Base-by-base conservation (phyloP, 2,888 invertebrate genomes). In the Noctua fimbriata region DNA sequence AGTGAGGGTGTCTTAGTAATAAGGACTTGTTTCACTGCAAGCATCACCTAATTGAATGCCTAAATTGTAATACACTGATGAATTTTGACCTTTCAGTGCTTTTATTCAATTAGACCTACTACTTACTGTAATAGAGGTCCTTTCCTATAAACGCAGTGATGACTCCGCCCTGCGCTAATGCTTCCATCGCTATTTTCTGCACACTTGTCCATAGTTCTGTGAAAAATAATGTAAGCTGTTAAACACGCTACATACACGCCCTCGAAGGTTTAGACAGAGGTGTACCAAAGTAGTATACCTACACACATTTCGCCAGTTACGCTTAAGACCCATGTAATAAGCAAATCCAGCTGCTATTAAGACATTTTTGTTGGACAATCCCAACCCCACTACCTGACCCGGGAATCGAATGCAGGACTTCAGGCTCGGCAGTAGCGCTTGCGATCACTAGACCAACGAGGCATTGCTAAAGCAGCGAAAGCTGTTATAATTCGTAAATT, bases 111-210 rank as follows among this genome's bases (percentile, higher is more conserved):
- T 32, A 14, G 21, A 36, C 3, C 24, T 32, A n/a, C 41, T 7
- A 78, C 90, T 88, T 81, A 91, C 90, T 74, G 73, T 90, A 89
- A 69, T 88, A 89, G 21, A 84, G 55, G 74, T 90, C 78, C 1
- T 84, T 71, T 74, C 90, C 81, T 73, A 89, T 70, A 60, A 86
- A 72, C 18, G 28, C 81, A 47, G 73, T 47, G 69, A 81, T 85
- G 5, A 90, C 81, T 6, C 89, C 87, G 0, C 89, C 90, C 66
- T 85, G 77, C 5, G 81, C 73, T n/a, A 89, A 73, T 6, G 87
- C 77, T 28, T 83, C 82, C 32, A 36, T 71, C 18, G 89, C 79
- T 0, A 90, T 36, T 12, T 87, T 83, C 66, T 88, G 79, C 18
- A 90, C 71, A 18, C 63, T 67, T 18, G 65, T 81, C 90, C 90